phyloP scores from a whole-genome alignment of 2,797 vertebrate species.

The Gallinago solitaria region DNA sequence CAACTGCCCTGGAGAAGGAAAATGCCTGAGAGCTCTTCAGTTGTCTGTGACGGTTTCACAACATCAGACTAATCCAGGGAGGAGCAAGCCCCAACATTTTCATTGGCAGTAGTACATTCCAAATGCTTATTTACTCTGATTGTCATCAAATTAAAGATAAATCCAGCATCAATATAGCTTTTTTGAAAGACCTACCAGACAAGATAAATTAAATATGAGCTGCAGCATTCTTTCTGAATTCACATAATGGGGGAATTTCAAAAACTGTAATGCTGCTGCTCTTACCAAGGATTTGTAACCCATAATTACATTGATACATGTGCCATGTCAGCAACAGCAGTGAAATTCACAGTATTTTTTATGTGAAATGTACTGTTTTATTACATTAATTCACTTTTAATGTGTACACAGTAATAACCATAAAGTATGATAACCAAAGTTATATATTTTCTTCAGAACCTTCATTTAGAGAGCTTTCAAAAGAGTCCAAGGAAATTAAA shows the following conservation, averaged over 20 bases:
- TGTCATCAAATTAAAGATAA: conserved; percentile 53
- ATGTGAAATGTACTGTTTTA: conserved; percentile 83
- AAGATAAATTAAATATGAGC: conserved; percentile 46
- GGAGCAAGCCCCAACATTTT: neutral
- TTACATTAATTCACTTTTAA: conserved; percentile 85
- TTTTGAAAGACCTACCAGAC: conserved; percentile 33
- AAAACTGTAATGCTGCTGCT: conserved; percentile 49
- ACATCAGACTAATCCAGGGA: neutral
- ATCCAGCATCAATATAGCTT: conserved; percentile 35
- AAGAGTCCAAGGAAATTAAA: conserved; percentile 79
- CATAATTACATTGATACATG: conserved; percentile 82
- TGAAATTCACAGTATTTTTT: conserved; percentile 81
- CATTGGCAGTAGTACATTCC: neutral
- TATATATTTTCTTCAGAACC: conserved; percentile 81
- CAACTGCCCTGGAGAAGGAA: neutral
- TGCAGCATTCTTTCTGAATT: conserved; percentile 59
- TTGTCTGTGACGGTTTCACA: neutral
- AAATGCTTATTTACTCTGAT: conserved; percentile 23
- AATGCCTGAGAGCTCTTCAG: neutral
- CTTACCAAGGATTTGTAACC: conserved; percentile 76
- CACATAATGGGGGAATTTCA: conserved; percentile 64
- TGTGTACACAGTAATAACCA: conserved; percentile 82
- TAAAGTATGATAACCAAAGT: conserved; percentile 80
- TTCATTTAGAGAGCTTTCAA: conserved; percentile 80
- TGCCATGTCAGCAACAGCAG: conserved; percentile 76